A percentile compares a stretch with the other conserved stretches of the same genome.
Conservation (phyloP, 2,113 vertebrate species). For the Menura novaehollandiae region DNA sequence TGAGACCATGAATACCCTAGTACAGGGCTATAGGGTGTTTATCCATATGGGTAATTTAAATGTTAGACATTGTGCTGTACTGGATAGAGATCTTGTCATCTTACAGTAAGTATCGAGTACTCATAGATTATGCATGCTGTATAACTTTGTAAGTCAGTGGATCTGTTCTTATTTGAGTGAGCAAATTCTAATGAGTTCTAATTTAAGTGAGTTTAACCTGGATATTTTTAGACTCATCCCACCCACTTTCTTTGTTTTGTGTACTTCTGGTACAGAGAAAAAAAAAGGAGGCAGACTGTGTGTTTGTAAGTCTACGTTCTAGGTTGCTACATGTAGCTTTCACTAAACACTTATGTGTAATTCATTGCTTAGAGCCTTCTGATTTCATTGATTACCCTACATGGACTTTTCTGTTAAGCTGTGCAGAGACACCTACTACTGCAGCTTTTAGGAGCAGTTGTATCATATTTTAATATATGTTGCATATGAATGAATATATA, state of each 20-base stretch:
- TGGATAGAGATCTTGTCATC: not conserved
- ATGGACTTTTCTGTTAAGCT: not conserved
- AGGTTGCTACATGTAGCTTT: not conserved
- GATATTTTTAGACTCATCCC: not conserved
- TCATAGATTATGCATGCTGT: not conserved
- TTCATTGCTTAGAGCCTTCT: not conserved
- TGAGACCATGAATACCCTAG: not conserved
- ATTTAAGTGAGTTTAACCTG: not conserved
- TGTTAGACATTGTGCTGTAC: not conserved
- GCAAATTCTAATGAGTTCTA: not conserved
- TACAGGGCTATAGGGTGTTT: not conserved
- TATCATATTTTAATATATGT: not conserved
- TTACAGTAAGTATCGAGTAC: not conserved
- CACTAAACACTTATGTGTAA: not conserved
- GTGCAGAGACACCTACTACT: not conserved
- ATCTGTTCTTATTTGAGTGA: not conserved
- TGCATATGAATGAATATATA: not conserved
- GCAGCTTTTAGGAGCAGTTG: not conserved
- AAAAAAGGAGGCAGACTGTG: not conserved
- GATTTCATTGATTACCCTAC: not conserved
- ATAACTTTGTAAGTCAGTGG: not conserved
- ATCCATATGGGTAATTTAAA: not conserved
- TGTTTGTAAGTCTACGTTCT: not conserved
- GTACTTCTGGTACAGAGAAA: not conserved
- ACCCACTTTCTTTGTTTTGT: not conserved